Percentiles rank a stretch among this genome's conserved stretches.
phyloP scores from a whole-genome alignment of 2,888 invertebrate species.

The Oscheius onirici region DNA sequence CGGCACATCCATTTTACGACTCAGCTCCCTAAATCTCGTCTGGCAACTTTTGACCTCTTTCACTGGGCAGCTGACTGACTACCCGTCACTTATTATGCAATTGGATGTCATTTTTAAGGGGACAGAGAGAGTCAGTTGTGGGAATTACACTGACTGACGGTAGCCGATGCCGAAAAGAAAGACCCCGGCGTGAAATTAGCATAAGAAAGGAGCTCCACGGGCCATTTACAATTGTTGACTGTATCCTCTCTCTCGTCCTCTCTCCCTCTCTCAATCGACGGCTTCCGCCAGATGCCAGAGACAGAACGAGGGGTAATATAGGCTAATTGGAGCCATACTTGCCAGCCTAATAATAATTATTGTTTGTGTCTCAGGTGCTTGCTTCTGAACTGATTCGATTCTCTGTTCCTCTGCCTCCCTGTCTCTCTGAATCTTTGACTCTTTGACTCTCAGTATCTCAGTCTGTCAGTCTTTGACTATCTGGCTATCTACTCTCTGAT shows the following conservation, averaged over 20 bases:
- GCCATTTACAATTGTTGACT: conserved; percentile 29
- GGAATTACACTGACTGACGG: neutral
- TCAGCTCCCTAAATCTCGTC: neutral
- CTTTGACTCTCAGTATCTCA: neutral
- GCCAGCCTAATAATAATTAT: neutral
- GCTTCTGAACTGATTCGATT: neutral
- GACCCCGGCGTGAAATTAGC: conserved; percentile 29
- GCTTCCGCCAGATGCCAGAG: conserved; percentile 30
- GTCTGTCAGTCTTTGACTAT: too few relatives aligned
- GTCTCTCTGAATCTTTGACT: neutral
- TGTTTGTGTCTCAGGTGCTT: neutral
- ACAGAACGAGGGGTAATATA: neutral
- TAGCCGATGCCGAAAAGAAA: conserved; percentile 38
- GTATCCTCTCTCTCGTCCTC: neutral
- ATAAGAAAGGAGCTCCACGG: conserved; percentile 20
- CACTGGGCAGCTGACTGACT: conserved; percentile 3
- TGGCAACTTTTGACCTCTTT: neutral
- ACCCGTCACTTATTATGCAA: conserved; percentile 23
- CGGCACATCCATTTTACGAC: neutral
- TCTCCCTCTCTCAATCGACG: neutral
- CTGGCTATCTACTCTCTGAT: too few relatives aligned
- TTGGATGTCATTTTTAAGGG: conserved; percentile 8
- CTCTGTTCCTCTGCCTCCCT: neutral
- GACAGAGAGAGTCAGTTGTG: neutral
- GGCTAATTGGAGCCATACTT: conserved; percentile 13